Evolutionary conservation across 2,113 vertebrate species (phyloP), one percentile per base, ranked within the genome.

Genomic region (Etheostoma cragini): DNA sequence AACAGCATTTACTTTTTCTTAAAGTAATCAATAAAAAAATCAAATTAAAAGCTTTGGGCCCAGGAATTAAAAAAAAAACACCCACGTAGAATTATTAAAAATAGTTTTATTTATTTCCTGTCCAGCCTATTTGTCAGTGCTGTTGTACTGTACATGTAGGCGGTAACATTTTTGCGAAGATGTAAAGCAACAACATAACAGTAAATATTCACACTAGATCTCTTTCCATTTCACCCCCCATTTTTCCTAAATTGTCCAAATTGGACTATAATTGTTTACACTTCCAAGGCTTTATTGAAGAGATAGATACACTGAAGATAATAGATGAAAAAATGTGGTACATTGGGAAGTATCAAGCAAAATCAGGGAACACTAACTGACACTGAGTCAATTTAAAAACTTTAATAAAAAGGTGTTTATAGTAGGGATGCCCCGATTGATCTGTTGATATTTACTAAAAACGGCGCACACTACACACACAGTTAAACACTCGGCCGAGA

Each of bases 1-100:
- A 79, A 70, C 71, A 54, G 63, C 74, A 84, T 83, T 87, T 76
- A 33, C 62, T 67, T 81, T 87, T 77, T 76, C 62, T 64, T 72
- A 62, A 68, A 61, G 63, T 69, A 50, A 80, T 75, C 81, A 78
- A 68, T 86, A 82, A 1, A 22, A 19, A 11, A 66, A 53, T 2
- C 26, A 50, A 67, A 68, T 72, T 72, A 74, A 75, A 45, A 76
- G 78, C 66, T 82, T 58, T 72, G 70, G 50, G 63, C 54, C 17
- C 16, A 71, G 21, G 67, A 65, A 62, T 68, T 15, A 7, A 26
- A 52, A 83, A 47, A 8, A 26, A 14, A 11, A 80, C 57, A 49
- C 57, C 63, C 46, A 87, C 58, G 1, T 21, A 35, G 76, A 72
- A 71, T 79, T 15, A 78, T 66, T 78, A 5, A 62, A 61, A 60